Evolutionary conservation across 1,140 invertebrate genomes (phyloP).

Genomic region (Drosophila saltans): DNA sequence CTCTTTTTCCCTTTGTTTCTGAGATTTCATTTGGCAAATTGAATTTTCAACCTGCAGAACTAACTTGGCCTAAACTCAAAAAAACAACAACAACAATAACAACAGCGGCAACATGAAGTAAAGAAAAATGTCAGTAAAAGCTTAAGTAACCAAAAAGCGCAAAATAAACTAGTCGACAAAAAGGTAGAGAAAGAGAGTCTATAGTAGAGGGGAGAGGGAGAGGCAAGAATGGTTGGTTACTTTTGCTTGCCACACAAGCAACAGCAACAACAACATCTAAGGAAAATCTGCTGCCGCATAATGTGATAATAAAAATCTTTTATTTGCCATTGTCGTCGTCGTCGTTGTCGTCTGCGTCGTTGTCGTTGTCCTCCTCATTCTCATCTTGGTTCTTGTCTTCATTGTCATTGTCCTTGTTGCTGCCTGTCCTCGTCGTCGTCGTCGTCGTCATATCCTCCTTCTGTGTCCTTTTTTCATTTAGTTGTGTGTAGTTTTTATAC

Average conservation of each 20-base stretch:
- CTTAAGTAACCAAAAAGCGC: slow-evolving; percentile 53
- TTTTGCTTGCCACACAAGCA: slow-evolving; percentile 3
- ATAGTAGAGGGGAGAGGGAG: background rate
- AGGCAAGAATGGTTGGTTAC: background rate
- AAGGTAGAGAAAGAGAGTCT: slow-evolving; percentile 5
- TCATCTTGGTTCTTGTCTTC: slow-evolving; percentile 38
- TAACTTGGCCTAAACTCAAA: slow-evolving; percentile 65
- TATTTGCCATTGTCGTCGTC: slow-evolving; percentile 69
- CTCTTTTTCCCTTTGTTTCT: slow-evolving; percentile 32
- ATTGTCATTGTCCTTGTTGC: background rate
- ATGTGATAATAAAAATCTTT: slow-evolving; percentile 81
- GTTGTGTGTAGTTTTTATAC: slow-evolving; percentile 52
- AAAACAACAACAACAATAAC: slow-evolving; percentile 7
- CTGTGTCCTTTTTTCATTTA: slow-evolving; percentile 26
- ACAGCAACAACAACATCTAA: slow-evolving; percentile 38
- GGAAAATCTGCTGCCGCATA: slow-evolving; percentile 76
- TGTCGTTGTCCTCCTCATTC: slow-evolving; percentile 6
- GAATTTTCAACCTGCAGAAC: slow-evolving; percentile 65
- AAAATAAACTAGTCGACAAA: slow-evolving; percentile 61
- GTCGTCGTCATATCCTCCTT: background rate
- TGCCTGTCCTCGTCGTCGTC: slow-evolving; percentile 50
- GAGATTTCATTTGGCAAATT: slow-evolving; percentile 76
- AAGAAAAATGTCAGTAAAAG: slow-evolving; percentile 37
- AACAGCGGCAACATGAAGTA: background rate
- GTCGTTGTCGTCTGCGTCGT: slow-evolving; percentile 7